Percentiles rank a stretch among this genome's conserved stretches.
phyloP scores from a whole-genome alignment of 2,888 invertebrate genomes.

The Habrosyne pyritoides region DNA sequence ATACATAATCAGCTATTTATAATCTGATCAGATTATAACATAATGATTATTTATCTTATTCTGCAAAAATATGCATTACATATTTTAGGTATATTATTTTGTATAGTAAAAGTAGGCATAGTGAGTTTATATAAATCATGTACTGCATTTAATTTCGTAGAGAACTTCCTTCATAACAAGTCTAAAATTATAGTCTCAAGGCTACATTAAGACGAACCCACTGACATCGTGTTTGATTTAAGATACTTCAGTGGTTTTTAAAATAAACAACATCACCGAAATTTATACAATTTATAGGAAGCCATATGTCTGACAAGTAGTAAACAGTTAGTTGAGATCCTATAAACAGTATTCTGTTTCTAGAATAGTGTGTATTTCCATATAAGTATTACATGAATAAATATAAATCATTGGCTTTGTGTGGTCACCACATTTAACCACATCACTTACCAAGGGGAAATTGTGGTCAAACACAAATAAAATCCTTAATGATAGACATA shows the following conservation, averaged over 20 bases:
- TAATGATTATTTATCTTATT: neutral
- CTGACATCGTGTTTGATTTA: neutral
- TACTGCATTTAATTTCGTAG: neutral
- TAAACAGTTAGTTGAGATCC: neutral
- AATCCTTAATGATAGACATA: no score
- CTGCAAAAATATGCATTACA: neutral
- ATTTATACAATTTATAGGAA: neutral
- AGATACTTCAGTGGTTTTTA: conserved; percentile 1
- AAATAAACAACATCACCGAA: neutral
- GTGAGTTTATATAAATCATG: neutral
- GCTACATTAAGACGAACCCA: neutral
- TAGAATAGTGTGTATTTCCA: no score
- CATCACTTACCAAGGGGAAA: no score
- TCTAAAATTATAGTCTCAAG: conserved; percentile 1
- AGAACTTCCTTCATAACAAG: neutral
- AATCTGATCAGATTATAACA: neutral
- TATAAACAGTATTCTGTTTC: neutral
- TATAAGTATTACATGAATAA: no score
- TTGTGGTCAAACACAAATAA: no score
- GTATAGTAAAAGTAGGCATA: no score
- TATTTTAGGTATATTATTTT: no score
- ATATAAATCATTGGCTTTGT: no score
- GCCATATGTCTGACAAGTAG: neutral
- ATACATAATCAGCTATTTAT: neutral
- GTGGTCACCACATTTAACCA: no score